These are phyloP conservation scores for Ictalurus punctatus DNA, from an alignment of 2,113 vertebrate species.

Conservation along the genomic window DNA sequence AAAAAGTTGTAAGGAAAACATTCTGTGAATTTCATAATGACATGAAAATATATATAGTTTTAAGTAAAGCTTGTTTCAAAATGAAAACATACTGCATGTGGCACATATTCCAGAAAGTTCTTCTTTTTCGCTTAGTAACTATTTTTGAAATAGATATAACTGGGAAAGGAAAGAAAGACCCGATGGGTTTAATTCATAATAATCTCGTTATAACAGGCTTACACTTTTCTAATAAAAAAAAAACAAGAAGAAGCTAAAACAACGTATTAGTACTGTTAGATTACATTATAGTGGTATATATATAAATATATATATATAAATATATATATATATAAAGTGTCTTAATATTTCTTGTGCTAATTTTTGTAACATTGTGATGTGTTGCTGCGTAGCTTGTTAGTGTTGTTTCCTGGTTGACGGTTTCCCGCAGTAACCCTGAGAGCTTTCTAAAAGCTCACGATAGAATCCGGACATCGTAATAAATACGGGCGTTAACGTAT, in stretches of 20 bases:
- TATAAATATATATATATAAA: too few species aligned
- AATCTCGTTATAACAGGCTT: not conserved
- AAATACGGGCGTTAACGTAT: not conserved
- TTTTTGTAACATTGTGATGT: not conserved
- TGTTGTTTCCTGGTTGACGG: not conserved
- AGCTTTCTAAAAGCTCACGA: not conserved
- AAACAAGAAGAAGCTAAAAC: not conserved
- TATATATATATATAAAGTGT: too few species aligned
- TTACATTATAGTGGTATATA: not conserved
- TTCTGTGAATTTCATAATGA: not conserved
- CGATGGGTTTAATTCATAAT: not conserved
- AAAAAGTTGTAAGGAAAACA: not conserved
- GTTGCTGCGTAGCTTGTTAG: not conserved
- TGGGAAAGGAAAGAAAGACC: not conserved
- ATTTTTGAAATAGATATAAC: not conserved
- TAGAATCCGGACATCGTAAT: not conserved
- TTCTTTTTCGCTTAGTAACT: not conserved
- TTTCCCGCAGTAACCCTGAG: slow-evolving; percentile 8
- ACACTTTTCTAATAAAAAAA: not conserved
- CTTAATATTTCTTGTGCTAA: not conserved
- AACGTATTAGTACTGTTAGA: too few species aligned
- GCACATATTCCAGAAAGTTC: not conserved
- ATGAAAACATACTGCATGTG: not conserved
- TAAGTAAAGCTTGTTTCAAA: not conserved
- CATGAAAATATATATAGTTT: not conserved